Evolutionary conservation across 2,797 vertebrate genomes (phyloP).

Genomic region (Champsocephalus gunnari): DNA sequence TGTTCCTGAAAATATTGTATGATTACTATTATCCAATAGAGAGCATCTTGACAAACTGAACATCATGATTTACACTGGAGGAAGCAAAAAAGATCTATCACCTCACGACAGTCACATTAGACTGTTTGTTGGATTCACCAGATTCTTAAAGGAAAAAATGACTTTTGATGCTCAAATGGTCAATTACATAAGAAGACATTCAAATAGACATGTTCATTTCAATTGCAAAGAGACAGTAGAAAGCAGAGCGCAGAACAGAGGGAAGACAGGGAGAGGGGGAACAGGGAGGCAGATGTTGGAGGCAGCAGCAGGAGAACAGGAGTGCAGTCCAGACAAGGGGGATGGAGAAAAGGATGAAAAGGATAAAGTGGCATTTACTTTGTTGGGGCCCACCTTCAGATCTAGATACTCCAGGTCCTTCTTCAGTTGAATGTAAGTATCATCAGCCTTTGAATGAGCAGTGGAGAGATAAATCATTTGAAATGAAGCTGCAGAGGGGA

Average conservation of each 20-base stretch:
- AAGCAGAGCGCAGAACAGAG: constrained; percentile 54
- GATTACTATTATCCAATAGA: constrained; percentile 7
- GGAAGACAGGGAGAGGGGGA: constrained; percentile 36
- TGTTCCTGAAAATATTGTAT: constrained; percentile 7
- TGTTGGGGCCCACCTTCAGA: constrained; percentile 91
- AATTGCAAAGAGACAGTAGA: constrained; percentile 51
- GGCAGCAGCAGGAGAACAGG: constrained; percentile 53
- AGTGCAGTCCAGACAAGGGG: constrained; percentile 60
- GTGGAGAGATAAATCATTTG: constrained; percentile 83
- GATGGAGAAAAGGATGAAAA: constrained; percentile 58
- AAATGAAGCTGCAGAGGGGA: constrained; percentile 75
- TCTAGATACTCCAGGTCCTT: constrained; percentile 99
- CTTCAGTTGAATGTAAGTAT: constrained; percentile 98
- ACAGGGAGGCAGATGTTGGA: constrained; percentile 62
- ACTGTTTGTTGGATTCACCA: constrained; percentile 8
- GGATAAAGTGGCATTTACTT: constrained; percentile 69
- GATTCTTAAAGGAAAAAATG: background rate
- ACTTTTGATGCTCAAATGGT: constrained; percentile 1
- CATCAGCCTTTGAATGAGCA: constrained; percentile 92
- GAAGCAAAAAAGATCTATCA: constrained; percentile 3
- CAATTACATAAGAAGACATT: constrained; percentile 26
- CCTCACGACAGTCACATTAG: background rate
- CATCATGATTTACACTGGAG: constrained; percentile 13
- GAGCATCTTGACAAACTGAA: constrained; percentile 17
- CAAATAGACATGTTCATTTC: constrained; percentile 43